Evolutionary conservation across 2,888 invertebrate species (phyloP), one percentile per base, ranked within the genome.

Genomic region (Lasioglossum vierecki): DNA sequence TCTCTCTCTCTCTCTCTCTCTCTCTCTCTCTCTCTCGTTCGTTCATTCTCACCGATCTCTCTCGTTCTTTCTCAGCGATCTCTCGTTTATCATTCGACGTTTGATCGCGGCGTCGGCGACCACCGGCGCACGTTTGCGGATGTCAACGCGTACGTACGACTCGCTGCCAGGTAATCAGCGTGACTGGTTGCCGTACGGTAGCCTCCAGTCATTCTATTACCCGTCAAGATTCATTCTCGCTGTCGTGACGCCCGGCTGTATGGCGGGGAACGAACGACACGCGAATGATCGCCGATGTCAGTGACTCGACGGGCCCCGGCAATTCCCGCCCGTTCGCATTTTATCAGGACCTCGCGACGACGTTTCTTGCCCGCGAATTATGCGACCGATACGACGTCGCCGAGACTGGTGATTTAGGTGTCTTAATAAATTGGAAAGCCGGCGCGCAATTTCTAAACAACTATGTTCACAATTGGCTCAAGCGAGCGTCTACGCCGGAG

Each of bases 131-230:
- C 57, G 70, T 60, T 53, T 60, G 71, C 49, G 46, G 71, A 60
- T 80, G 86, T 88, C 88, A 81, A 80, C 74, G 68, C 76, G 80
- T 53, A 78, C 80, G 70, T 66, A 79, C 70, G 57, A 76, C 49
- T 79, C 70, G 53, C 68, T 30, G 83, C 74, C 76, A 78, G 80
- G 87, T 82, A 87, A 89, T 88, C 89, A 78, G 41, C 76, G 74
- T 70, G 84, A 80, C 73, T 79, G 87, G 78, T 82, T 75, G 82
- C 82, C 82, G 77, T 79, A 66, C 63, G 79, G 53, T 72, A 72
- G 72, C 63, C 76, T 41, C 68, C 18, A 72, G 81, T 83, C 79
- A 70, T 77, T 88, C 75, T 78, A 86, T 86, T 79, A 79, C 30
- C 77, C 72, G 82, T 71, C 60, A 75, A 53, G 84, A 84, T 83